Conservation (phyloP, 1,140 invertebrate genomes). For the Oreohelix idahoensis region DNA sequence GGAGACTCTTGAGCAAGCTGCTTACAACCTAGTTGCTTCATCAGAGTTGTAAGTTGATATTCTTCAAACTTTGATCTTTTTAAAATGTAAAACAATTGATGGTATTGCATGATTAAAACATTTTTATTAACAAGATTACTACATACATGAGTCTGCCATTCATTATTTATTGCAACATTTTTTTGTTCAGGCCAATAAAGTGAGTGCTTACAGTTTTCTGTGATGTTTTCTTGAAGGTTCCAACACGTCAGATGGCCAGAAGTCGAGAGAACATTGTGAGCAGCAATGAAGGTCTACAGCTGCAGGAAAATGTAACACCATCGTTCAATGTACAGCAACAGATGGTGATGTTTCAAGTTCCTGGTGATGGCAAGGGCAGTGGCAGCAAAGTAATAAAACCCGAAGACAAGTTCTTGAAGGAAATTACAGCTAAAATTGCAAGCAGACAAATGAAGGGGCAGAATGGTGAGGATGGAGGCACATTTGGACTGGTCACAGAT, state of each 20-base stretch:
- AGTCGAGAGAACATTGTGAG: slow-evolving; percentile 21
- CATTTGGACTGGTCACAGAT: not conserved
- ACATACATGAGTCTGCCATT: too few relatives aligned
- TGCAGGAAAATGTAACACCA: slow-evolving; percentile 1
- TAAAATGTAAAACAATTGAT: too few relatives aligned
- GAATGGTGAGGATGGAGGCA: slow-evolving; percentile 12
- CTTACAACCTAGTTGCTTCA: too few relatives aligned
- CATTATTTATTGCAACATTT: too few relatives aligned
- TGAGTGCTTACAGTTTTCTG: too few relatives aligned
- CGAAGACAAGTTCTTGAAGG: slow-evolving; percentile 37
- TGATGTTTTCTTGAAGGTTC: slow-evolving; percentile 17
- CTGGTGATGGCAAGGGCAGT: not conserved
- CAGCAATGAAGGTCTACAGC: slow-evolving; percentile 4
- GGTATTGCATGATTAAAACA: too few relatives aligned
- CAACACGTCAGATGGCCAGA: slow-evolving; percentile 18
- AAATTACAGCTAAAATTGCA: slow-evolving; percentile 38
- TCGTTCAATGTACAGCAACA: slow-evolving; percentile 8
- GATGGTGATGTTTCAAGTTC: slow-evolving; percentile 1
- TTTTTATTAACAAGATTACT: too few relatives aligned
- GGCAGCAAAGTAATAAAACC: not conserved
- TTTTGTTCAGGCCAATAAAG: too few relatives aligned
- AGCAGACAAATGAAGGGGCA: slow-evolving; percentile 16
- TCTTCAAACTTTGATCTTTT: too few relatives aligned
- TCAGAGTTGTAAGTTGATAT: too few relatives aligned
- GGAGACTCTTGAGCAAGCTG: too few relatives aligned